phyloP scores from a whole-genome alignment of 2,113 vertebrate genomes.

The Perca schrenkii region DNA sequence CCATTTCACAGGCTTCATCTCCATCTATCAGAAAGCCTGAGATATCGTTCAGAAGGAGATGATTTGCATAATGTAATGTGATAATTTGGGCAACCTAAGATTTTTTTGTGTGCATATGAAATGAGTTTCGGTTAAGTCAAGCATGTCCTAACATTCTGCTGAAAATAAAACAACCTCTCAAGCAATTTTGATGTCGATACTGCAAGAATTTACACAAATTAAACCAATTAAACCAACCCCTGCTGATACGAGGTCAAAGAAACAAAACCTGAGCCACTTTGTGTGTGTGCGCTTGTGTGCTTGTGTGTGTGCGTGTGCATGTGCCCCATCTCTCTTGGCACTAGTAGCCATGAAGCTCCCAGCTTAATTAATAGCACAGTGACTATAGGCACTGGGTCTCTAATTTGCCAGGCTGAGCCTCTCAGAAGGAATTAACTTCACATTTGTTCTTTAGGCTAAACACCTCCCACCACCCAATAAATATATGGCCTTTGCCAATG shows the following conservation, averaged over 20 bases:
- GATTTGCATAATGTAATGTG: background rate
- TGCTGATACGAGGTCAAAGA: too few species aligned
- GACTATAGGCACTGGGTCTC: conserved; percentile 33
- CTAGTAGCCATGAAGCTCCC: background rate
- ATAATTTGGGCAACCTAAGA: background rate
- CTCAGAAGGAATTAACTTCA: conserved; percentile 40
- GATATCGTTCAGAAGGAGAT: background rate
- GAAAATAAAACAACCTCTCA: background rate
- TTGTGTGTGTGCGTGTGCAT: too few species aligned
- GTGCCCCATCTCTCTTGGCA: background rate
- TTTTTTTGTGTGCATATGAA: too few species aligned
- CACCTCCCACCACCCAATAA: too few species aligned
- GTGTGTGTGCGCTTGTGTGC: too few species aligned
- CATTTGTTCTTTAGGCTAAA: conserved; percentile 10
- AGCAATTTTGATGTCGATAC: background rate
- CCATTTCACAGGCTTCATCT: background rate
- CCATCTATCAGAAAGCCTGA: background rate
- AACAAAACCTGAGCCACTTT: too few species aligned
- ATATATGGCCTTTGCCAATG: too few species aligned
- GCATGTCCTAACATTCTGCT: background rate
- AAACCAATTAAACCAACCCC: too few species aligned
- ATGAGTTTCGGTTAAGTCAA: background rate
- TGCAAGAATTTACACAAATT: too few species aligned
- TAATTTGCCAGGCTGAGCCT: conserved; percentile 32
- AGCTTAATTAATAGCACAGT: conserved; percentile 51